phyloP scores from a whole-genome alignment of 2,888 invertebrate species.

The Sicus ferrugineus region DNA sequence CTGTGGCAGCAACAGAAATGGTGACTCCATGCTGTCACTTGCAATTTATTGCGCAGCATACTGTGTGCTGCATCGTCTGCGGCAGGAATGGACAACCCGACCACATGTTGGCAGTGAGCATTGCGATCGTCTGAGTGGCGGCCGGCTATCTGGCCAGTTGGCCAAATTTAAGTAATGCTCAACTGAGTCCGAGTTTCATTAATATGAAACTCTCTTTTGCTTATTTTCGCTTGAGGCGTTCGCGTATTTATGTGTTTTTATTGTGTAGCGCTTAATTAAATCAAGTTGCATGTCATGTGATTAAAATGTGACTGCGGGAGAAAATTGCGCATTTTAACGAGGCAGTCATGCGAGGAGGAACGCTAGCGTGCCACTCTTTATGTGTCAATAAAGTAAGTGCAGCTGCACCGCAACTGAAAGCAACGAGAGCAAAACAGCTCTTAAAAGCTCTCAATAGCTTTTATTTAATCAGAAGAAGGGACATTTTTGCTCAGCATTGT shows the following conservation, averaged over 20 bases:
- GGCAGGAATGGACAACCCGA: neutral
- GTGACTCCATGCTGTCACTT: slow-evolving; percentile 31
- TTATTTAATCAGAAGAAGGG: too few relatives aligned
- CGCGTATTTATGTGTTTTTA: neutral
- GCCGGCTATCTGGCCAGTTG: neutral
- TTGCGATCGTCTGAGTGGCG: neutral
- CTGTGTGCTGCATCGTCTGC: neutral
- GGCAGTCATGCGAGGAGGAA: slow-evolving; percentile 2
- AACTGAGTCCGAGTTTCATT: too few relatives aligned
- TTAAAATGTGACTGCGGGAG: slow-evolving; percentile 17
- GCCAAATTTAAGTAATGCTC: too few relatives aligned
- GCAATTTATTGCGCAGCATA: slow-evolving; percentile 26
- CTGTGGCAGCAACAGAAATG: slow-evolving; percentile 19
- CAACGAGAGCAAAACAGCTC: neutral
- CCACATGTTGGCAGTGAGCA: neutral
- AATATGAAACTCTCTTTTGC: neutral
- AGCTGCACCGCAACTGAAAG: neutral
- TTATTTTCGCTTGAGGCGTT: neutral
- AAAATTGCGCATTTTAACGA: slow-evolving; percentile 10
- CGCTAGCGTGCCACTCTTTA: neutral
- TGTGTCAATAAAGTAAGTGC: slow-evolving; percentile 10
- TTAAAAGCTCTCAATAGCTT: too few relatives aligned
- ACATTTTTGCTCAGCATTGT: too few relatives aligned
- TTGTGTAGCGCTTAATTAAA: slow-evolving; percentile 36
- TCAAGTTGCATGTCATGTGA: slow-evolving; percentile 38